A percentile compares a stretch with the other conserved stretches of the same genome.
These are phyloP conservation scores for Xylocopa sonorina DNA, from an alignment of 1,140 invertebrate species.

Conservation along the genomic window DNA sequence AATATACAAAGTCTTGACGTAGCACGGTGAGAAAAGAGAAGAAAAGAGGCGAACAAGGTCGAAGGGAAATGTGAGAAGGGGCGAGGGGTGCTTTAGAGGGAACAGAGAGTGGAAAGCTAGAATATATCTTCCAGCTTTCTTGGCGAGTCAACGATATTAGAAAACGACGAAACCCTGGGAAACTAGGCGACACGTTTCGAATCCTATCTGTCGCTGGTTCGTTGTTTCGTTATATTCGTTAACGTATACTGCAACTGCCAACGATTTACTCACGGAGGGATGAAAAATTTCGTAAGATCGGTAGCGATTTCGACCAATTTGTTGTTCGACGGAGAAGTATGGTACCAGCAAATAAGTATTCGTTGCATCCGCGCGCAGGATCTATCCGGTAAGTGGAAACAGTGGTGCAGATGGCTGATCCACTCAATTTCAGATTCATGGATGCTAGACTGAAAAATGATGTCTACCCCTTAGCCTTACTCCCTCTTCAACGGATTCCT, in stretches of 20 bases:
- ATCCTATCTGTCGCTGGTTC: slow-evolving; percentile 32
- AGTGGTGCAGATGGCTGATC: slow-evolving; percentile 68
- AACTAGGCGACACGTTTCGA: slow-evolving; percentile 66
- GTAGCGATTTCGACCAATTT: no score
- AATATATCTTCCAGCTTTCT: slow-evolving; percentile 35
- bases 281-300: no score
- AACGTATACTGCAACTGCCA: no score
- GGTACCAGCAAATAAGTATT: not conserved
- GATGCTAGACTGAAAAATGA: slow-evolving; percentile 69
- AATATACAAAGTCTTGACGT: slow-evolving; percentile 28
- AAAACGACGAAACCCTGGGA: not conserved
- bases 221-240: not conserved
- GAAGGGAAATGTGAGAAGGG: not conserved
- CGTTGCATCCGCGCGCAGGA: slow-evolving; percentile 26
- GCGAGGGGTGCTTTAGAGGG: slow-evolving; percentile 5
- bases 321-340: no score
- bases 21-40: not conserved
- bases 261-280: no score
- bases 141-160: slow-evolving; percentile 66
- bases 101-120: slow-evolving; percentile 7
- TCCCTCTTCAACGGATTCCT: not conserved
- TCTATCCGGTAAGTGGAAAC: slow-evolving; percentile 49
- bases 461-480: slow-evolving; percentile 42
- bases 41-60: not conserved
- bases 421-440: slow-evolving; percentile 72